Percentiles rank a stretch among this genome's conserved stretches.
These are phyloP conservation scores for Drosophila pegasa DNA, from an alignment of 2,888 invertebrate genomes.

Conservation along the genomic window DNA sequence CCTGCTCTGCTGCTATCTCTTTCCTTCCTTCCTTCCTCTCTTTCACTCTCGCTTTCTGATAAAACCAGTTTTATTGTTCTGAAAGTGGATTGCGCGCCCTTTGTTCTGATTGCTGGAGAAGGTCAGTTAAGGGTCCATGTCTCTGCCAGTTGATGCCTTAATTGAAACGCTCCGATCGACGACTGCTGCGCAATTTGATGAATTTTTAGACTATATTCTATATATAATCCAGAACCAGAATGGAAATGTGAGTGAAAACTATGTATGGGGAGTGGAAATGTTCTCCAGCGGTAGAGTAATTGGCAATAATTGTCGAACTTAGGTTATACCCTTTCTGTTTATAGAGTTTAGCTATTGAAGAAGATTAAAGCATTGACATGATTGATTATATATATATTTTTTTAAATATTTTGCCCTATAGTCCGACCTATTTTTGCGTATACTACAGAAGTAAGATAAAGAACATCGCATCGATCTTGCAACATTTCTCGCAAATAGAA, in stretches of 20 bases:
- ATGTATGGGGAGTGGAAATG: too few species aligned
- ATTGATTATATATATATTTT: not conserved
- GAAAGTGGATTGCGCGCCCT: constrained; percentile 28
- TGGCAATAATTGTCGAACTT: not conserved
- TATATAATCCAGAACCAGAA: not conserved
- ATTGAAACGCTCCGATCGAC: constrained; percentile 50
- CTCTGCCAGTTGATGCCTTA: constrained; percentile 16
- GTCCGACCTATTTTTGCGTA: not conserved
- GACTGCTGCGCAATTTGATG: constrained; percentile 63
- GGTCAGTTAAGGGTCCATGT: constrained; percentile 65
- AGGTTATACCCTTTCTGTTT: not conserved
- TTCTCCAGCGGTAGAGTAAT: too few species aligned
- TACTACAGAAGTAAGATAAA: not conserved
- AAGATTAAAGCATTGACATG: not conserved
- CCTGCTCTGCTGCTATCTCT: not conserved
- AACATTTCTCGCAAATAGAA: not conserved
- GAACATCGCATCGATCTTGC: not conserved
- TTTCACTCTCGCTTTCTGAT: constrained; percentile 6
- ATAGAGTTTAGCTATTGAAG: too few species aligned
- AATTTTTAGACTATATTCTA: constrained; percentile 45
- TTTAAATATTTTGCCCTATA: not conserved
- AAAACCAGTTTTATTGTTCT: constrained; percentile 42
- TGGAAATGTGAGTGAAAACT: too few species aligned
- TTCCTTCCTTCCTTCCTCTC: not conserved
- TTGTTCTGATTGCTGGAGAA: constrained; percentile 47